Conservation (phyloP, 2,113 vertebrate species). For the Microcebus lehilahytsara region DNA sequence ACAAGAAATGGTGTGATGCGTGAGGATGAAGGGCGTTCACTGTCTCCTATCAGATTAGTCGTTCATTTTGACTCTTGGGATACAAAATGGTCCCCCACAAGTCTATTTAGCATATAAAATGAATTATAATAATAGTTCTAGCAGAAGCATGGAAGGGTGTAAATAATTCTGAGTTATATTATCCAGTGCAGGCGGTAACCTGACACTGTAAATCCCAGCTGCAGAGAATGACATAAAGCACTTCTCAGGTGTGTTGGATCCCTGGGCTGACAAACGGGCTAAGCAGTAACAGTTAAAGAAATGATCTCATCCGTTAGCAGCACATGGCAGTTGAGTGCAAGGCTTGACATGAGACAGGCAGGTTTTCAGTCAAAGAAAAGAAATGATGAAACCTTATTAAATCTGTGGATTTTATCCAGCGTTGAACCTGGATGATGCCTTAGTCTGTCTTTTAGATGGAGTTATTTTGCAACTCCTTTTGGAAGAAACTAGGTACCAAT, state of each 20-base stretch:
- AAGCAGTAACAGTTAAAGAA: background rate
- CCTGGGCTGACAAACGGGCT: background rate
- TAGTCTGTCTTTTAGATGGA: background rate
- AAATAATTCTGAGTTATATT: slow-evolving; percentile 18
- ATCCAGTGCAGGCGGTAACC: slow-evolving; percentile 4
- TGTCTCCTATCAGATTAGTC: background rate
- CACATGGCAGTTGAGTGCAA: background rate
- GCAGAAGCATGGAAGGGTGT: slow-evolving; percentile 16
- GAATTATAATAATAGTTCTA: background rate
- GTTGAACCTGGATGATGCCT: background rate
- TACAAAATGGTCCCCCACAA: background rate
- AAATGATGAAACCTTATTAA: background rate
- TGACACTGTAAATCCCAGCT: slow-evolving; percentile 21
- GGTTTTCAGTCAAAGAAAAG: background rate
- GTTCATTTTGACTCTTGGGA: background rate
- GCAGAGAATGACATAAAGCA: background rate
- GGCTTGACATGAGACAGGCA: background rate
- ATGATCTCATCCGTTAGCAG: background rate
- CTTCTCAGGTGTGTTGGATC: background rate
- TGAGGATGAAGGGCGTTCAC: background rate
- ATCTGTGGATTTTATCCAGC: background rate
- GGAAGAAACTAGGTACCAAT: background rate
- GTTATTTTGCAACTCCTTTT: background rate
- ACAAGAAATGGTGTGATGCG: background rate
- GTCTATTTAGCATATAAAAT: slow-evolving; percentile 3